Conservation (phyloP, 2,113 vertebrate species). For the Colossoma macropomum region DNA sequence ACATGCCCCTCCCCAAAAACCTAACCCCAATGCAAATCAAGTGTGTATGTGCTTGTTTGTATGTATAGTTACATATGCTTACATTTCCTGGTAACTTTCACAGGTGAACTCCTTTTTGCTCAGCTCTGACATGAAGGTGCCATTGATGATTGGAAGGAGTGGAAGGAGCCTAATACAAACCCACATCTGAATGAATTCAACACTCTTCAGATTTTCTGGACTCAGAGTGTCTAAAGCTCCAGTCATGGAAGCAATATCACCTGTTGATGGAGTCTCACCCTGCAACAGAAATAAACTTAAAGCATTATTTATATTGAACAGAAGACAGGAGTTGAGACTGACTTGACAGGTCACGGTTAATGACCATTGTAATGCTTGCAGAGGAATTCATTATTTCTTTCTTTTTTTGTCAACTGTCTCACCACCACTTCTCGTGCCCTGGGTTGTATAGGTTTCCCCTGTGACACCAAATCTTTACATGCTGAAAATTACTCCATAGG, state of each 20-base stretch:
- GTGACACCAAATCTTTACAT: too few relatives aligned
- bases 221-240: slow-evolving; percentile 1
- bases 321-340: not conserved
- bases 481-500: too few relatives aligned
- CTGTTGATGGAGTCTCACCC: not conserved
- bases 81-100: slow-evolving; percentile 31
- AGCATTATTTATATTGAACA: not conserved
- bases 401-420: too few relatives aligned
- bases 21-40: too few relatives aligned
- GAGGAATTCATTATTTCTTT: too few relatives aligned
- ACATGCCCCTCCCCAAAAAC: too few relatives aligned
- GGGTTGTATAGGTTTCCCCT: too few relatives aligned
- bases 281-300: not conserved
- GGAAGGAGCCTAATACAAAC: slow-evolving; percentile 9
- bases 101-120: slow-evolving; percentile 30
- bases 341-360: not conserved
- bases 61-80: not conserved
- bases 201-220: not conserved
- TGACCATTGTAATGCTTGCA: not conserved
- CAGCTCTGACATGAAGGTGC: slow-evolving; percentile 16
- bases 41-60: not conserved
- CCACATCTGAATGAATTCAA: slow-evolving; percentile 25
- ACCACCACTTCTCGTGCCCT: too few relatives aligned
- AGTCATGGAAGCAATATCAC: not conserved
- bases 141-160: slow-evolving; percentile 6